Conservation (phyloP, 2,888 invertebrate species). For the Pammene aurita region DNA sequence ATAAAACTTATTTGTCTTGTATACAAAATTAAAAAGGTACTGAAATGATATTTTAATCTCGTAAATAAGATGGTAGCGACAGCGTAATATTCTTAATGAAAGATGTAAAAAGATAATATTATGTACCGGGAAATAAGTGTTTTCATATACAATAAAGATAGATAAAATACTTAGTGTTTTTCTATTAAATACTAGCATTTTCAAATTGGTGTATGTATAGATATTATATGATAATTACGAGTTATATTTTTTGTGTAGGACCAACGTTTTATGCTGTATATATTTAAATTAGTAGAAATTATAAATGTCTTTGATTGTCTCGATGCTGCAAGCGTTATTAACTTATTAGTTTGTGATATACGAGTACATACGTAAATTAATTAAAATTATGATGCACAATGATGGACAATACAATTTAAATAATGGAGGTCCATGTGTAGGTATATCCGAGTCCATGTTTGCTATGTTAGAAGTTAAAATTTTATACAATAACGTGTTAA, state of each 20-base stretch:
- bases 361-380: constrained; percentile 69
- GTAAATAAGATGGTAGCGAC: constrained; percentile 54
- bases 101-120: constrained; percentile 54
- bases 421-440: constrained; percentile 77
- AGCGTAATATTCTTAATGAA: constrained; percentile 53
- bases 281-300: constrained; percentile 38
- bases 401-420: constrained; percentile 77
- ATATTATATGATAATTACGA: constrained; percentile 15
- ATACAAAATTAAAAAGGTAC: constrained; percentile 30
- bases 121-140: constrained; percentile 62
- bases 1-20: constrained; percentile 22
- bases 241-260: constrained; percentile 32
- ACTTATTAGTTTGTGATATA: constrained; percentile 68
- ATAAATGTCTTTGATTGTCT: constrained; percentile 48
- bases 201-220: constrained; percentile 47
- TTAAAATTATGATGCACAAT: constrained; percentile 71
- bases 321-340: constrained; percentile 56
- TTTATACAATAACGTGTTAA: constrained; percentile 66
- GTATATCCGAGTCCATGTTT: constrained; percentile 73
- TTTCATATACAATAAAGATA: constrained; percentile 68
- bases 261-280: constrained; percentile 36
- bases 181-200: constrained; percentile 58
- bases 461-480: constrained; percentile 64
- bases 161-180: constrained; percentile 67
- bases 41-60: constrained; percentile 47